Conservation (phyloP, 1,140 invertebrate species). For the Temnothorax nylanderi region DNA sequence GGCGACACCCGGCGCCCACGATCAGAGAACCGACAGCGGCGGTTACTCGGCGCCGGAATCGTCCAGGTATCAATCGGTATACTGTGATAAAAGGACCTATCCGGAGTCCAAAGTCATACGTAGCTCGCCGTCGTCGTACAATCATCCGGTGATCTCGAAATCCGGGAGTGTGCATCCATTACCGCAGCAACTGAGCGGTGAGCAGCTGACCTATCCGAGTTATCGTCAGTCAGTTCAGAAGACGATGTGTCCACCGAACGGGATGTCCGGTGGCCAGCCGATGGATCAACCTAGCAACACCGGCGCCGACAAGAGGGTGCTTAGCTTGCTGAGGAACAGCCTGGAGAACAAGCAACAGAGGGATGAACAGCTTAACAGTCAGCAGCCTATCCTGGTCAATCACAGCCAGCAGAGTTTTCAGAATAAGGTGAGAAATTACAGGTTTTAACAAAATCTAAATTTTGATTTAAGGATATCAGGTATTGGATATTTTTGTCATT, state of each 20-base stretch:
- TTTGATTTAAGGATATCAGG: neutral
- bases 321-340: slow-evolving; percentile 89
- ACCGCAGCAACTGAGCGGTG: slow-evolving; percentile 67
- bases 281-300: slow-evolving; percentile 79
- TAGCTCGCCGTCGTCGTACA: slow-evolving; percentile 67
- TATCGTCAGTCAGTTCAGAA: slow-evolving; percentile 73
- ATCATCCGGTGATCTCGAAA: slow-evolving; percentile 71
- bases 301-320: slow-evolving; percentile 88
- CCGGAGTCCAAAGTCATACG: slow-evolving; percentile 70
- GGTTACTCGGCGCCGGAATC: slow-evolving; percentile 73
- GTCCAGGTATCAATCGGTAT: slow-evolving; percentile 76
- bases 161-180: slow-evolving; percentile 58
- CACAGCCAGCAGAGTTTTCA: slow-evolving; percentile 82
- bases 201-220: slow-evolving; percentile 69
- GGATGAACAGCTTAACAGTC: slow-evolving; percentile 84
- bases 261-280: slow-evolving; percentile 37
- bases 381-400: slow-evolving; percentile 80
- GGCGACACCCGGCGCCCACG: slow-evolving; percentile 68
- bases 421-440: slow-evolving; percentile 77
- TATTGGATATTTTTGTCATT: neutral
- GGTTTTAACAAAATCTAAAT: neutral
- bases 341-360: slow-evolving; percentile 89
- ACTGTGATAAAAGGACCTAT: slow-evolving; percentile 83
- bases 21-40: slow-evolving; percentile 74
- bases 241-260: neutral